phyloP scores from a whole-genome alignment of 2,113 vertebrate genomes.

The Rhinopomastus cyanomelas region DNA sequence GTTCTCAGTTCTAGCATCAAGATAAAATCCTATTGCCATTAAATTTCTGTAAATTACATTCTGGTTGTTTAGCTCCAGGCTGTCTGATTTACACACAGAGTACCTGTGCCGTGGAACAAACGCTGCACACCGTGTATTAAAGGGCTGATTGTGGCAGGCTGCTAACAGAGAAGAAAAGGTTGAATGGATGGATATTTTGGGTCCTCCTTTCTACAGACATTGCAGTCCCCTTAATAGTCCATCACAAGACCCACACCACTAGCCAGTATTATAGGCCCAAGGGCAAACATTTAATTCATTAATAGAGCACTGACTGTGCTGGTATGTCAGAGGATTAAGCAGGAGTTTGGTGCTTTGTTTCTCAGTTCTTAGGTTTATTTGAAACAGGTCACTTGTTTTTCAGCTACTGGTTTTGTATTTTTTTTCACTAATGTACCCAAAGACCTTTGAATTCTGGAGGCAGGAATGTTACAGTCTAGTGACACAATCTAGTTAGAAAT shows the following conservation, averaged over 20 bases:
- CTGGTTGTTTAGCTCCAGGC: slow-evolving; percentile 3
- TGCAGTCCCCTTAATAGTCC: neutral
- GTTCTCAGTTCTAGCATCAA: neutral
- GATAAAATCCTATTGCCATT: neutral
- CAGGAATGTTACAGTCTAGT: neutral
- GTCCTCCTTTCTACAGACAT: neutral
- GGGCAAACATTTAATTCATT: slow-evolving; percentile 40
- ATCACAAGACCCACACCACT: neutral
- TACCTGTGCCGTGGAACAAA: neutral
- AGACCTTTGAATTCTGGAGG: neutral
- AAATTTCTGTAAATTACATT: neutral
- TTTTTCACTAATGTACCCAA: neutral
- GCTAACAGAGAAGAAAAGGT: neutral
- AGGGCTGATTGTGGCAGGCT: neutral
- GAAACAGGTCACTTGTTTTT: neutral
- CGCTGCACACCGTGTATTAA: neutral
- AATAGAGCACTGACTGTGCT: neutral
- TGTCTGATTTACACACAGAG: neutral
- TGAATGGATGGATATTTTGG: neutral
- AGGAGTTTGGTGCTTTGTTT: slow-evolving; percentile 7
- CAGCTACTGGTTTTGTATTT: neutral
- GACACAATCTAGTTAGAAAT: neutral
- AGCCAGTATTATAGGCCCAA: neutral
- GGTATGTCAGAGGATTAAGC: slow-evolving; percentile 11
- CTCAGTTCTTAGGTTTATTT: neutral